Conservation (phyloP, 1,140 invertebrate genomes). For the Panagrolaimus sp. region DNA sequence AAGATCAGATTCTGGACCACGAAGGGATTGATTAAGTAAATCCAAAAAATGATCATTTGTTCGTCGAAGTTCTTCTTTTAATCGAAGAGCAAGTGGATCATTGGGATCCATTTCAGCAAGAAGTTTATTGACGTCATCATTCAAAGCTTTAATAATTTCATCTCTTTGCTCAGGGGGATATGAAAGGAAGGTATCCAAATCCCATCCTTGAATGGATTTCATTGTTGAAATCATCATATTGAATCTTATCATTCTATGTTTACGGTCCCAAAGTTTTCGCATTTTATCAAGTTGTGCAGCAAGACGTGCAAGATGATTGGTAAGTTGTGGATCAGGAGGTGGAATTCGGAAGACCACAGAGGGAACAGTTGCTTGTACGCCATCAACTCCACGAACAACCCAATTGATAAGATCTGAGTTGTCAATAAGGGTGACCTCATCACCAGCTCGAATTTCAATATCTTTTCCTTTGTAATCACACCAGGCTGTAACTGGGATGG, state of each 20-base stretch:
- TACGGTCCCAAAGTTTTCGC: conserved; percentile 86
- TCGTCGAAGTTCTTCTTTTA: conserved; percentile 85
- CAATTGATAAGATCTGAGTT: conserved; percentile 86
- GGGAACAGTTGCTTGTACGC: conserved; percentile 79
- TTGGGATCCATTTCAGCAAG: conserved; percentile 84
- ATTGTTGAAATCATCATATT: conserved; percentile 99
- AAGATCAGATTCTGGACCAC: conserved; percentile 72
- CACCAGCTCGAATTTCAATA: conserved; percentile 69
- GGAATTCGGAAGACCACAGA: conserved; percentile 79
- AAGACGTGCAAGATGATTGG: conserved; percentile 65
- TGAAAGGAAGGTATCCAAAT: conserved; percentile 76
- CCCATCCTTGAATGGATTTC: conserved; percentile 76
- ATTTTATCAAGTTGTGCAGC: conserved; percentile 80
- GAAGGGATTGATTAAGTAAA: conserved; percentile 72
- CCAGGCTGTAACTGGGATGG: conserved; percentile 77
- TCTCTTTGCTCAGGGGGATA: conserved; percentile 91
- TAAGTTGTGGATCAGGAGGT: conserved; percentile 80
- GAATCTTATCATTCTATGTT: conserved; percentile 82
- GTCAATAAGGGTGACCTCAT: conserved; percentile 81
- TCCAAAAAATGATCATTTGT: conserved; percentile 91
- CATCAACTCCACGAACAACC: conserved; percentile 71
- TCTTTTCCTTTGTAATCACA: conserved; percentile 78
- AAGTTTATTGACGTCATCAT: conserved; percentile 91
- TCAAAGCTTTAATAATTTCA: conserved; percentile 84
- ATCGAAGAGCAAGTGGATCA: conserved; percentile 78